These are phyloP conservation scores for Eumeta japonica DNA, from an alignment of 1,140 invertebrate species.

Conservation along the genomic window DNA sequence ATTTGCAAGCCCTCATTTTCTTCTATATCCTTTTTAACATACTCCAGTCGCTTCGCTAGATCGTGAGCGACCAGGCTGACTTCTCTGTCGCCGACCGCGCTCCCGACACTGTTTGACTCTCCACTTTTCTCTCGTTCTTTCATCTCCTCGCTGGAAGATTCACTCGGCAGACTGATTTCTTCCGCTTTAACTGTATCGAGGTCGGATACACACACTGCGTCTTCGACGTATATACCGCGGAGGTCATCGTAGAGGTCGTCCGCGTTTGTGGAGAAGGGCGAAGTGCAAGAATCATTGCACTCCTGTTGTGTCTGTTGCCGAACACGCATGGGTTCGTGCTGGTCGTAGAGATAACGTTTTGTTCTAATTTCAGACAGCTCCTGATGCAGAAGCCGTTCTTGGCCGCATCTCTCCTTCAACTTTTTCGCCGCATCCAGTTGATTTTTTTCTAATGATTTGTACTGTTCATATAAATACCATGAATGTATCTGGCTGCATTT, in stretches of 20 bases:
- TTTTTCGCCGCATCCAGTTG: constrained; percentile 36
- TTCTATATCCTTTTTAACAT: no score
- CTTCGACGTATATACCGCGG: constrained; percentile 24
- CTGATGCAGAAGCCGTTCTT: constrained; percentile 32
- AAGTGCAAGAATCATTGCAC: background rate
- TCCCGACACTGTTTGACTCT: no score
- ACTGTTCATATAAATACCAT: constrained; percentile 49
- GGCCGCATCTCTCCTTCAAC: constrained; percentile 30
- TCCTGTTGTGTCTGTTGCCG: constrained; percentile 17
- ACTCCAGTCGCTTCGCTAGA: no score
- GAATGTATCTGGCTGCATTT: constrained; percentile 37
- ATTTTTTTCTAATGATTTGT: constrained; percentile 38
- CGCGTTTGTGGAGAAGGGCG: constrained; percentile 15
- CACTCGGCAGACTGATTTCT: background rate
- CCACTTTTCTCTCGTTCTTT: no score
- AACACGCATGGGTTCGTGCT: constrained; percentile 18
- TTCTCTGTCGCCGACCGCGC: no score
- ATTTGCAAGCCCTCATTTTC: background rate
- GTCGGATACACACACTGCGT: constrained; percentile 1
- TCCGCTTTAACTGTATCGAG: background rate
- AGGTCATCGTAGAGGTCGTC: constrained; percentile 36
- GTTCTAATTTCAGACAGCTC: constrained; percentile 32
- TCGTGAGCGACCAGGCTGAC: no score
- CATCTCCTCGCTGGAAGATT: no score
- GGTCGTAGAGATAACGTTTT: constrained; percentile 25